A percentile compares a stretch with the other conserved stretches of the same genome.
These are phyloP conservation scores for Marmota flaviventris DNA, from an alignment of 2,113 vertebrate genomes.

Conservation along the genomic window DNA sequence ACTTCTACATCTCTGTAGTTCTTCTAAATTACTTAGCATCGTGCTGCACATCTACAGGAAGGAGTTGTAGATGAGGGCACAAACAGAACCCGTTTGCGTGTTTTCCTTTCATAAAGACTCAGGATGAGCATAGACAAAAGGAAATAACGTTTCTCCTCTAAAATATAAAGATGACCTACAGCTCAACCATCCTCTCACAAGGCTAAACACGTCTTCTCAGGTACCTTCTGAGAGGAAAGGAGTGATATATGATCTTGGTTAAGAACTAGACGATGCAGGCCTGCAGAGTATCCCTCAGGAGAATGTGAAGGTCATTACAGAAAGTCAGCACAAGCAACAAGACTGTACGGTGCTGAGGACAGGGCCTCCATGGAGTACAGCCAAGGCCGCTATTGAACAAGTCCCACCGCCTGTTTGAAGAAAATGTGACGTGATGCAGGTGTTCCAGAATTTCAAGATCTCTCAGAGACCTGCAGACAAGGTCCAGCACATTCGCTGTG, in stretches of 20 bases:
- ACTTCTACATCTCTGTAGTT: background rate
- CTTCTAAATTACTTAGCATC: background rate
- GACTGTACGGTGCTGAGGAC: background rate
- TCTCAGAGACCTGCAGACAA: background rate
- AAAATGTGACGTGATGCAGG: background rate
- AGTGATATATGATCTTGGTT: background rate
- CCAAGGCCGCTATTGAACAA: background rate
- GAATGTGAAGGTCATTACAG: background rate
- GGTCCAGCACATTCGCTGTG: background rate
- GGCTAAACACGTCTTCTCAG: background rate
- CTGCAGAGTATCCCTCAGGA: background rate
- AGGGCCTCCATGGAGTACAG: background rate
- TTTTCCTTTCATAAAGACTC: background rate
- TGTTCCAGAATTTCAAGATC: background rate
- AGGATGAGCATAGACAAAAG: background rate
- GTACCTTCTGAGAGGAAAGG: background rate
- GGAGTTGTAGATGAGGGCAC: background rate
- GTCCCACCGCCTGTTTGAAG: background rate
- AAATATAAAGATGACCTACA: background rate
- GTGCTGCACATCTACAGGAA: background rate
- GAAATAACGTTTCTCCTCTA: background rate
- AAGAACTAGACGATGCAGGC: background rate
- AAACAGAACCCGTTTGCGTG: background rate
- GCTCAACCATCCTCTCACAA: background rate
- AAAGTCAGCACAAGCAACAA: background rate